Base-by-base conservation (phyloP, 2,797 vertebrate species). In the Melanotaenia pygmaea region DNA sequence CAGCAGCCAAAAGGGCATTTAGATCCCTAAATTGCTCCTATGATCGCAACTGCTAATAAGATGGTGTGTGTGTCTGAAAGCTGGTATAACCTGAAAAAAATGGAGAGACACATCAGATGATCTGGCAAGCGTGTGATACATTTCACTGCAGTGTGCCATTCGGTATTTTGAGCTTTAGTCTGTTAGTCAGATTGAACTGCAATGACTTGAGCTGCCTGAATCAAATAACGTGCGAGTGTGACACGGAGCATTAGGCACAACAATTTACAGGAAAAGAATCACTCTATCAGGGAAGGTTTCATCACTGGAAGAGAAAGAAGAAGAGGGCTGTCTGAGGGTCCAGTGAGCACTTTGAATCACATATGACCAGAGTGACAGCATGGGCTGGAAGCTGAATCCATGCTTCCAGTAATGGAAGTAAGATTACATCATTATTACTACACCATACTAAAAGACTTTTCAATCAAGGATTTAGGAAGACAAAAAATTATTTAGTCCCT, bases 121-220 rank as follows among this genome's bases (percentile, higher is more conserved):
- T 89, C 82, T 93, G 22, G 72, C 80, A 35, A 68, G 76, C 72
- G 71, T 18, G 10, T 86, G 92, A 75, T 72, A 92, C 87, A 94
- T 94, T 93, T 93, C 81, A 32, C 89, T 76, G 70, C 87, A 79
- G 59, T 78, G 90, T 90, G 92, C 66, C 75, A 92, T 83, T 72
- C 51, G 64, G 76, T 92, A 92, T 94, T 95, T 92, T 86, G 76
- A 88, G 91, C 82, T 78, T 67, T 75, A 24, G 76, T 71, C 79
- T 54, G 24, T 82, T 72, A 59, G 72, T 69, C 56, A 63, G 61
- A 85, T 84, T 64, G 67, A 79, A 85, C 83, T 72, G 64, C 72
- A 59, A 75, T 74, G 81, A 77, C 77, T 84, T 65, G 59, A 86
- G 84, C 54, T 73, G 78, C 76, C 78, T 59, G 67, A 86, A 89